These are phyloP conservation scores for Tympanoctomys barrerae DNA, from an alignment of 2,797 vertebrate genomes.

Conservation along the genomic window DNA sequence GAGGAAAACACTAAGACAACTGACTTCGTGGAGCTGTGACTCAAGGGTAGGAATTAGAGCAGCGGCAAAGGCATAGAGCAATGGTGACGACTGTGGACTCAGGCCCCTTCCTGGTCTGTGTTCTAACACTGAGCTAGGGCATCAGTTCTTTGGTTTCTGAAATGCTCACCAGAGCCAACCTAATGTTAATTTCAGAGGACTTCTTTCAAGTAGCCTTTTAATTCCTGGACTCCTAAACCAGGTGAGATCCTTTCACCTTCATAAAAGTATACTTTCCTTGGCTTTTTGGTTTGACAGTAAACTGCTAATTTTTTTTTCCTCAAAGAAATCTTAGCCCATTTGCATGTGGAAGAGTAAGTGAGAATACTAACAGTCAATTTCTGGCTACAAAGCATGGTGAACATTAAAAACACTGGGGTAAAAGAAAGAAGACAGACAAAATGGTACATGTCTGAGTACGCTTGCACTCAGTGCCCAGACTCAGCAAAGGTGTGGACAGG, in stretches of 20 bases:
- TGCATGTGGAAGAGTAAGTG: neutral
- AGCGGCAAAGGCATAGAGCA: neutral
- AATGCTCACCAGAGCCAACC: neutral
- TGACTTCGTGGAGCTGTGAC: neutral
- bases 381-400: fast-evolving
- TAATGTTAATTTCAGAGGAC: neutral
- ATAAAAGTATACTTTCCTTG: neutral
- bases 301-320: neutral
- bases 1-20: neutral
- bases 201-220: neutral
- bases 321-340: neutral
- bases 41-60: fast-evolving
- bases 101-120: fast-evolving
- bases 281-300: neutral
- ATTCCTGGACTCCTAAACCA: neutral
- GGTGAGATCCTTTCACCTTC: neutral
- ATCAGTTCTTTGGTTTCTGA: neutral
- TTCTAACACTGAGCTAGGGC: neutral
- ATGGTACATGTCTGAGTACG: fast-evolving
- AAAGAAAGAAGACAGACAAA: neutral
- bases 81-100: fast-evolving
- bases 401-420: fast-evolving
- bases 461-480: fast-evolving
- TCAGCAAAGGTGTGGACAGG: fast-evolving
- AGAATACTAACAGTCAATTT: neutral